phyloP scores from a whole-genome alignment of 2,888 invertebrate species.

The Octonoba sinensis region DNA sequence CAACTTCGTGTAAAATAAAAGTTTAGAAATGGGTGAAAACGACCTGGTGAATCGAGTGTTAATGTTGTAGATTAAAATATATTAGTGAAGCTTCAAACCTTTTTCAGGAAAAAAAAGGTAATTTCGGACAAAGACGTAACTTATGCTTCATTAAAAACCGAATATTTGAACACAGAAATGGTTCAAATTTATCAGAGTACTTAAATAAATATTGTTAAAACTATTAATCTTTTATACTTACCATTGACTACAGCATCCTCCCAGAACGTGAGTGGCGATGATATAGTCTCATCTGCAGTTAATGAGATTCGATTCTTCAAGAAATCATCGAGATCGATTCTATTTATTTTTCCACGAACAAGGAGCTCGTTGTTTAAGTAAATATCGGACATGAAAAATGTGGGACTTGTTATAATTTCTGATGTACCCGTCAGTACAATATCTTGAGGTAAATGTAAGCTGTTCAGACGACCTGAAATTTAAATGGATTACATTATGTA shows the following conservation, averaged over 20 bases:
- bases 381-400: constrained; percentile 27
- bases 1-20: no score
- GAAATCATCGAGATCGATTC: constrained; percentile 2
- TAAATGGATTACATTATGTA: neutral
- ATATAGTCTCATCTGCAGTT: constrained; percentile 11
- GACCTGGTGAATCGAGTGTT: no score
- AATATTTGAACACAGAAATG: no score
- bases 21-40: no score
- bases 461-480: constrained; percentile 34
- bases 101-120: no score
- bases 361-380: neutral
- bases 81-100: no score
- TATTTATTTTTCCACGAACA: constrained; percentile 23
- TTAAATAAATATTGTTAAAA: no score
- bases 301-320: constrained; percentile 17
- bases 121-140: no score
- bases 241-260: constrained; percentile 18
- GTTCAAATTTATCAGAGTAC: no score
- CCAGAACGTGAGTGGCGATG: constrained; percentile 9
- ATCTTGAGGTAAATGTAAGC: constrained; percentile 33
- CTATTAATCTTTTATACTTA: neutral
- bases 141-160: no score
- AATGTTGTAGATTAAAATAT: no score
- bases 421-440: constrained; percentile 10
- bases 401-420: constrained; percentile 8